Evolutionary conservation across 92 coral and sea anemone species (phyloP), one percentile per base, ranked within the genome.

Genomic region (Muricea muricata): DNA sequence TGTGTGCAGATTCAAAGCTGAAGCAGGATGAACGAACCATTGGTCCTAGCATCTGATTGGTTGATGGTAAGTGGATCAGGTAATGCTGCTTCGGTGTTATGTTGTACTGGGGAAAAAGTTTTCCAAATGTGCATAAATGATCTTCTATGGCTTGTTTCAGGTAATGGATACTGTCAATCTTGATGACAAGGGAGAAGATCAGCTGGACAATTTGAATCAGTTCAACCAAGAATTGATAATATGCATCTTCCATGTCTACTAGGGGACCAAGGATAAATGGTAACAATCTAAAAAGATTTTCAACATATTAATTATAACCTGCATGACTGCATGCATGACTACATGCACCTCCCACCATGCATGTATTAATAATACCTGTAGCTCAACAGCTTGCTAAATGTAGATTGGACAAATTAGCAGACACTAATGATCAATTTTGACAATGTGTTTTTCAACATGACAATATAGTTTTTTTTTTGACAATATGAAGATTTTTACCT

Each of bases 191-290:
- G 18, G 80, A 75, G 29, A 75, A 75, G 31, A 75, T 14, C 30
- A 75, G 33, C 31, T 75, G 80, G 21, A 45, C 80, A 75, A 75
- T 75, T 7, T 75, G 80, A 65, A 75, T 75, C 6, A 75, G 63
- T 40, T 75, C 80, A 9, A 75, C 32, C 63, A 75, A 26, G 65
- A 75, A 75, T 26, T 6, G 18, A 45, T 75, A 75, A 41, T 45
- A 48, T 24, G 33, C 39, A 47, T 75, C 80, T 23, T 75, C 55
- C 9, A 15, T 7, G 20, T 72, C 57, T 1, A 72, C 78, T 25
- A 72, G 41, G 41, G 78, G 78, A 13, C 78, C 78, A 72, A 72
- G 39, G 47, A 72, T 72, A 57, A 72, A 72, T 18, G 78, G 78
- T 12, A 72, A 39, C n/a, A 39, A 72, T n/a, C n/a, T n/a, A n/a